Evolutionary conservation across 2,113 vertebrate species (phyloP).

Genomic region (Sciurus niger): DNA sequence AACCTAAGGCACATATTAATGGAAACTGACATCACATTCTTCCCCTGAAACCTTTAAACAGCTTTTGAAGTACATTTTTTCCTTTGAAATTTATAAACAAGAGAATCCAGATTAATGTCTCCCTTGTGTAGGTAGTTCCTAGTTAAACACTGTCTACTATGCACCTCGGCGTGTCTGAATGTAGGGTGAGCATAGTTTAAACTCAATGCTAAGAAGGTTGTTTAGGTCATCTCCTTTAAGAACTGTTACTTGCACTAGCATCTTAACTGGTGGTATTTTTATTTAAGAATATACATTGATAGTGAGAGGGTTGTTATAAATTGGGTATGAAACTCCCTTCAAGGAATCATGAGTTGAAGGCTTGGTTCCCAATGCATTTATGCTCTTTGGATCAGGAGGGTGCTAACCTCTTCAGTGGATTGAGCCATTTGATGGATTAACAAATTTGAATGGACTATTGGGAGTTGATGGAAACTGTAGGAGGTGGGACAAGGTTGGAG

Average conservation of each 20-base stretch:
- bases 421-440: no score
- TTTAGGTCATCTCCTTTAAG: background rate
- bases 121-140: background rate
- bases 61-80: background rate
- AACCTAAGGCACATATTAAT: background rate
- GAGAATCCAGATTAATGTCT: background rate
- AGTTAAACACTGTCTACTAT: background rate
- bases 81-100: background rate
- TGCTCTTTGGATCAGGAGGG: no score
- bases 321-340: no score
- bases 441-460: no score
- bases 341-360: no score
- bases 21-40: background rate
- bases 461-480: no score
- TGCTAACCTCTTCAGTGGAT: no score
- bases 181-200: background rate
- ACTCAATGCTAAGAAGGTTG: background rate
- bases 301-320: background rate
- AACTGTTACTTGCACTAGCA: background rate
- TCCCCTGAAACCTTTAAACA: background rate
- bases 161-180: background rate
- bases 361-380: no score
- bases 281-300: background rate
- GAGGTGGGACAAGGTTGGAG: no score
- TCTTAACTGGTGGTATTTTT: background rate